Base-by-base conservation (phyloP, 2,888 invertebrate genomes). In the Onchidella celtica region DNA sequence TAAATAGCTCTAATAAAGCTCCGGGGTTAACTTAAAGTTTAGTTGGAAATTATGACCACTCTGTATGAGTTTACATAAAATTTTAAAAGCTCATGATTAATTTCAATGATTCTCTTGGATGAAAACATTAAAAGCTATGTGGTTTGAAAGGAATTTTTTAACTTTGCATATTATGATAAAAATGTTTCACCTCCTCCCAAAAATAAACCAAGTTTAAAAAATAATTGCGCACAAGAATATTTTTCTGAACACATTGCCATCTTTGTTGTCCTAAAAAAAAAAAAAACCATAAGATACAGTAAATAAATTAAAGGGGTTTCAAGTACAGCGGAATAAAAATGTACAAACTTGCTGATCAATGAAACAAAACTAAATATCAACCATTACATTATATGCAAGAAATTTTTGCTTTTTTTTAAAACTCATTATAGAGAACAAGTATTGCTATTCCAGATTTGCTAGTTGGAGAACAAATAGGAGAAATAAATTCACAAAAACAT, bases 381-480 rank as follows among this genome's bases (percentile, higher is more conserved):
- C 47, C 47, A 47, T 17, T 47, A 47, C 17, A 47, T 34, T 40
- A 74, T 61, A 61, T 38, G 27, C 29, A 61, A 27, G 40, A 61
- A 17, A 38, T 59, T 61, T n/a, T n/a, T n/a, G n/a, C n/a, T n/a
- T n/a, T n/a, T 74, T 27, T n/a, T 38, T 36, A 74, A 11, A 61
- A 75, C 29, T 65, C n/a, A 75, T 17, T n/a, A n/a, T n/a, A n/a
- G n/a, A 68, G 21, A 68, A 24, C 32, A 21, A 47, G 47, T 68
- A 77, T 27, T 57, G 40, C 77, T 77, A 57, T 77, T 47, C n/a
- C n/a, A 36, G 55, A 68, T 55, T 77, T 77, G 77, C 68, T 66
- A 77, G 66, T 68, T 29, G 29, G 36, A 68, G 47, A 77, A 77
- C 68, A 77, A 77, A 77, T 21, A 55, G 27, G 27, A 66, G 24